A percentile compares a stretch with the other conserved stretches of the same genome.
Evolutionary conservation across 1,140 invertebrate genomes (phyloP).

Genomic region (Phymastichus coffea): DNA sequence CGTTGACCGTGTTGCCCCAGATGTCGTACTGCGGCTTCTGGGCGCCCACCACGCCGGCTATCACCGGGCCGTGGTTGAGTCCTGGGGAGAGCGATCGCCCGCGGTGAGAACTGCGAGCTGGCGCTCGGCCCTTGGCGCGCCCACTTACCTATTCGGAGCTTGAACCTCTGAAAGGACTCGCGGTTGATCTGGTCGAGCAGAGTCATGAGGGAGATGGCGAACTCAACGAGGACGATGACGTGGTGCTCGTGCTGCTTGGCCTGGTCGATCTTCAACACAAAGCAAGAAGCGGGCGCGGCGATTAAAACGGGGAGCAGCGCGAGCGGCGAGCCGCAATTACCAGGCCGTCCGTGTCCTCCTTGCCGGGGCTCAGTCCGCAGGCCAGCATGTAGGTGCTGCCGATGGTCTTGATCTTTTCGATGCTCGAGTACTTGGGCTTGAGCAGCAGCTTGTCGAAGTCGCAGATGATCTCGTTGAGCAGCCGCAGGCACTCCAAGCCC

Average conservation of each 20-base stretch:
- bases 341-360: constrained; percentile 68
- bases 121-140: not conserved
- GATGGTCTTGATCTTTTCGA: constrained; percentile 99
- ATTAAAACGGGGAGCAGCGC: no score
- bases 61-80: constrained; percentile 91
- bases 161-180: constrained; percentile 95
- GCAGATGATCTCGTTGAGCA: constrained; percentile 97
- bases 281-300: no score
- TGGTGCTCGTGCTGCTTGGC: constrained; percentile 80
- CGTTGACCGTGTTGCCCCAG: constrained; percentile 98
- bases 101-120: not conserved
- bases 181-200: constrained; percentile 93
- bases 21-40: constrained; percentile 98
- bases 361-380: constrained; percentile 85
- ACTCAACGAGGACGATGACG: constrained; percentile 87
- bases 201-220: constrained; percentile 88
- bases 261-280: not conserved
- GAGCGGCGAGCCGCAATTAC: no score
- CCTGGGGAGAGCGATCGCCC: constrained; percentile 57
- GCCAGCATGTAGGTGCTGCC: constrained; percentile 98
- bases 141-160: constrained; percentile 81
- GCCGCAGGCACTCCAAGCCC: constrained; percentile 89
- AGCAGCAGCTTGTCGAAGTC: constrained; percentile 96
- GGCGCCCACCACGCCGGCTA: constrained; percentile 90
- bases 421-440: constrained; percentile 91